phyloP scores from a whole-genome alignment of 2,797 vertebrate species.

The Protosalanx chinensis region DNA sequence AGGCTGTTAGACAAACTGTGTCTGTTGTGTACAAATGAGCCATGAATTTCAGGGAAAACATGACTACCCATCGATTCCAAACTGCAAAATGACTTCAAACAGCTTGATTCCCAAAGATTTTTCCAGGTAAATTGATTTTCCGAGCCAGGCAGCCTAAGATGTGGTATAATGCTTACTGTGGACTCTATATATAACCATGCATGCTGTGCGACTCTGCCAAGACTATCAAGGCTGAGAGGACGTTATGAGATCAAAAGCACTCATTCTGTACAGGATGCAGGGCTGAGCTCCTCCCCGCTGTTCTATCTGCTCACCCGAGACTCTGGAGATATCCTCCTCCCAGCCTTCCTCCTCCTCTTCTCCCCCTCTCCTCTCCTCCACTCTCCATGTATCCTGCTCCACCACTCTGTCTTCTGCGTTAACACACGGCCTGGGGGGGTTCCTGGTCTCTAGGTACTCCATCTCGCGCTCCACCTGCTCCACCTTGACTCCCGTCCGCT shows the following conservation, averaged over 20 bases:
- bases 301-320: constrained; percentile 76
- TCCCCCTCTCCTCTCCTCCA: constrained; percentile 40
- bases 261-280: constrained; percentile 7
- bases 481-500: constrained; percentile 70
- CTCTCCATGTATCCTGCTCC: constrained; percentile 56
- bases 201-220: constrained; percentile 12
- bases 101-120: constrained; percentile 43
- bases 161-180: constrained; percentile 15
- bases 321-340: constrained; percentile 75
- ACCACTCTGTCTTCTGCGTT: constrained; percentile 80
- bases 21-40: constrained; percentile 42
- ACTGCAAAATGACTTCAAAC: constrained; percentile 49
- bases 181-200: constrained; percentile 29
- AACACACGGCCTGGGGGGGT: constrained; percentile 82
- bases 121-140: constrained; percentile 48
- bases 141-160: constrained; percentile 25
- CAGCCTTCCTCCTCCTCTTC: constrained; percentile 41
- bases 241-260: constrained; percentile 37
- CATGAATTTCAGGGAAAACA: constrained; percentile 50
- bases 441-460: constrained; percentile 86
- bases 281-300: not conserved
- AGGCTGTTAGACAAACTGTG: constrained; percentile 45
- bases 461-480: constrained; percentile 86
- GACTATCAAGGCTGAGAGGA: constrained; percentile 24
- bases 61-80: constrained; percentile 38